Evolutionary conservation across 2,888 invertebrate genomes (phyloP).

Genomic region (Harpalus rubripes): DNA sequence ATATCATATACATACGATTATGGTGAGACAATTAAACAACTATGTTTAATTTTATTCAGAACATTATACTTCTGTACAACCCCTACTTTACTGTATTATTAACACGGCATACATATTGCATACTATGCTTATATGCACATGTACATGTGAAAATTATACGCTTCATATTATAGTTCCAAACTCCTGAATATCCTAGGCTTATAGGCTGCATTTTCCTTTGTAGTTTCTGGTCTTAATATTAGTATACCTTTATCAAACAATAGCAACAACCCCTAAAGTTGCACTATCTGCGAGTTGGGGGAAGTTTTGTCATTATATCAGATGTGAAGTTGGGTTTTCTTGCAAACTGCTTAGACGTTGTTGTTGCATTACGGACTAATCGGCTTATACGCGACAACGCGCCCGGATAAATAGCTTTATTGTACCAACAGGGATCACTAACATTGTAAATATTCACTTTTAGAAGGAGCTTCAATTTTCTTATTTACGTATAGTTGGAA

Average conservation of each 20-base stretch:
- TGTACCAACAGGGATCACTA: background rate
- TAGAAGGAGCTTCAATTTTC: background rate
- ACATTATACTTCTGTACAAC: background rate
- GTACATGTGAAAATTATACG: background rate
- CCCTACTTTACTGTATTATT: background rate
- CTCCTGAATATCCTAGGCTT: background rate
- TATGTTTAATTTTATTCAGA: background rate
- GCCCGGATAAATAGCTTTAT: slow-evolving; percentile 1
- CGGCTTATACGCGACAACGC: background rate
- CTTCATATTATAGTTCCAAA: background rate
- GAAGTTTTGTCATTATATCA: background rate
- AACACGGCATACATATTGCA: background rate
- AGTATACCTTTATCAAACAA: background rate
- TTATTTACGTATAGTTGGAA: too few relatives aligned
- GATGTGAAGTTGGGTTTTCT: background rate
- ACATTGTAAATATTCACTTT: background rate
- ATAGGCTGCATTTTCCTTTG: background rate
- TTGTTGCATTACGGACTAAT: background rate
- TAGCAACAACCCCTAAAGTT: background rate
- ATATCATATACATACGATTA: too few relatives aligned
- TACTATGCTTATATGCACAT: background rate
- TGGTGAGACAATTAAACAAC: too few relatives aligned
- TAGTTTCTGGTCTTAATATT: background rate
- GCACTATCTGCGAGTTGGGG: background rate
- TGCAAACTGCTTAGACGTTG: background rate